Percentiles rank a stretch among this genome's conserved stretches.
These are phyloP conservation scores for Sinohyriopsis cumingii DNA, from an alignment of 2,888 invertebrate genomes.

Conservation along the genomic window DNA sequence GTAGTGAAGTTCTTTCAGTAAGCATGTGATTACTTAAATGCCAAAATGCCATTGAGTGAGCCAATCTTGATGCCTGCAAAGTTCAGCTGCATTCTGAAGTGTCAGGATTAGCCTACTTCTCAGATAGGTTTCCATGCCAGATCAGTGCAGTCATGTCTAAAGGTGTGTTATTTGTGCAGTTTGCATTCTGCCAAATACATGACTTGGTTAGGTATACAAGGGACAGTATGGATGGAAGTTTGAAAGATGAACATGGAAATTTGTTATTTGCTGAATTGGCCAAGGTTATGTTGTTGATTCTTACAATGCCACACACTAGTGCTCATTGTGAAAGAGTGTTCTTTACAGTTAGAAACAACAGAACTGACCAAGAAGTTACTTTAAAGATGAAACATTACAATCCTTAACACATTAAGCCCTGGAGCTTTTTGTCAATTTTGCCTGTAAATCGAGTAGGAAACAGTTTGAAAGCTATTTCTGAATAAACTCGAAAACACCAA, in stretches of 20 bases:
- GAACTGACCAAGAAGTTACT: conserved; percentile 27
- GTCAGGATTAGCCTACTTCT: conserved; percentile 18
- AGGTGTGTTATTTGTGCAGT: conserved; percentile 21
- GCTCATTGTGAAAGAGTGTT: conserved; percentile 41
- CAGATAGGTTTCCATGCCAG: conserved; percentile 23
- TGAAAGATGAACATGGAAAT: conserved; percentile 16
- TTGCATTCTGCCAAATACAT: conserved; percentile 17
- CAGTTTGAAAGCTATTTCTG: no score
- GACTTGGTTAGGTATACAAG: conserved; percentile 5
- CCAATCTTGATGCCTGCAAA: conserved; percentile 26
- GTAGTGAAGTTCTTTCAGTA: conserved; percentile 16
- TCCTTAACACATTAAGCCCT: no score
- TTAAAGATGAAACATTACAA: conserved; percentile 25
- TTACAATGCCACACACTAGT: conserved; percentile 40
- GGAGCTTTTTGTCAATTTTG: no score
- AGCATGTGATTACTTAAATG: conserved; percentile 26
- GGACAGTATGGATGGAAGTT: conserved; percentile 24
- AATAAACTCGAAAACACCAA: no score
- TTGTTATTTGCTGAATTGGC: conserved; percentile 15
- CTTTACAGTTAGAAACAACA: conserved; percentile 34
- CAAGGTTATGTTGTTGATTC: conserved; percentile 26
- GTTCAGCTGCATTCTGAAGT: no score
- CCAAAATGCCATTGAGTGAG: conserved; percentile 28
- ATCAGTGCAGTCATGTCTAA: conserved; percentile 1
- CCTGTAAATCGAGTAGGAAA: no score